Evolutionary conservation across 2,797 vertebrate genomes (phyloP).

Genomic region (Artibeus lituratus): DNA sequence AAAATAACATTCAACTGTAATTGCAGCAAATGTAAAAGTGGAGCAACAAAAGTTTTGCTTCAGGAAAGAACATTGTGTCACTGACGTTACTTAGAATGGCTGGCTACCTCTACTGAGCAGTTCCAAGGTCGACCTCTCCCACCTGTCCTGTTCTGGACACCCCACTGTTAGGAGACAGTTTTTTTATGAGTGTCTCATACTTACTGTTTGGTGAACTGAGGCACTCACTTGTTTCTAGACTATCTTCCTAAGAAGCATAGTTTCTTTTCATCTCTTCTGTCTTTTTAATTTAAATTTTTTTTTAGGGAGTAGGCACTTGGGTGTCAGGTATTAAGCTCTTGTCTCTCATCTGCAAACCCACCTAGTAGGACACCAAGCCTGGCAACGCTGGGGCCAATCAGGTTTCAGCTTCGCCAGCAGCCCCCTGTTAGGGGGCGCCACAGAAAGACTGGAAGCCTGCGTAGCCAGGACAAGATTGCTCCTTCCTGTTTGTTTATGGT

Average conservation of each 20-base stretch:
- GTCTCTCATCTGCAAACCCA: background rate
- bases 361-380: background rate
- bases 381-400: background rate
- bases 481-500: conserved; percentile 56
- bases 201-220: background rate
- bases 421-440: conserved; percentile 56
- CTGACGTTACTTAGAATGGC: background rate
- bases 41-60: background rate
- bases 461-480: background rate
- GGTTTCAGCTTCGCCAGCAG: background rate
- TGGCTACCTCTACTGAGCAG: background rate
- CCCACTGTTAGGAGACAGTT: background rate
- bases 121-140: background rate
- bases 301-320: background rate
- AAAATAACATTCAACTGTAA: background rate
- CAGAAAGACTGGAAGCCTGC: background rate
- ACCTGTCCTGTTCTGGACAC: background rate
- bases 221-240: background rate
- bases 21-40: background rate
- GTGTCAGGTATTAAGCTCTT: background rate
- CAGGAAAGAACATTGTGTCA: background rate
- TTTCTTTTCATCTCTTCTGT: background rate
- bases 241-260: background rate
- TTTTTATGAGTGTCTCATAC: background rate
- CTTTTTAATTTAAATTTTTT: background rate